These are phyloP conservation scores for Paratilapia polleni DNA, from an alignment of 2,113 vertebrate species.

Conservation along the genomic window DNA sequence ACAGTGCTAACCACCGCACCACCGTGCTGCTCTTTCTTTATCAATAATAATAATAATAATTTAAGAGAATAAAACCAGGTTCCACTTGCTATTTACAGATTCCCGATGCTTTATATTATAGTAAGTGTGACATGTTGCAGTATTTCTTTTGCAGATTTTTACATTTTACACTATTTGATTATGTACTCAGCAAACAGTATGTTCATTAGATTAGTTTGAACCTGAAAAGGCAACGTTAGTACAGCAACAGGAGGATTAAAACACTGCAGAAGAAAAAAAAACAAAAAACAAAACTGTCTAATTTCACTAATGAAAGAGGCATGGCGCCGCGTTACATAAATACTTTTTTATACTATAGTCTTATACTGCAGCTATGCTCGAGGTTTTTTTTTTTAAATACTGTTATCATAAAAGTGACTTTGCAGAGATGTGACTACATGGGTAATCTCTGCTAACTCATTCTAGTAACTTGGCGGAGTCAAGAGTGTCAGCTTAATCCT, in stretches of 20 bases:
- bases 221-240: constrained; percentile 25
- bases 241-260: constrained; percentile 55
- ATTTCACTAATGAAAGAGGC: constrained; percentile 67
- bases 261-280: constrained; percentile 24
- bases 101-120: not conserved
- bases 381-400: not conserved
- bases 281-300: constrained; percentile 14
- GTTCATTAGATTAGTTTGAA: constrained; percentile 40
- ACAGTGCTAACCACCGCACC: no score
- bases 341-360: not conserved
- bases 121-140: not conserved
- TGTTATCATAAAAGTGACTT: not conserved
- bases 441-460: not conserved
- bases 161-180: not conserved
- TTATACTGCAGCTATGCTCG: not conserved
- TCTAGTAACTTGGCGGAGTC: not conserved
- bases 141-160: not conserved
- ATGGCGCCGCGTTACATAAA: constrained; percentile 18
- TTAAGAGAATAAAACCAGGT: not conserved
- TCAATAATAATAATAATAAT: not conserved
- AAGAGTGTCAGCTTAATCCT: not conserved
- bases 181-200: not conserved
- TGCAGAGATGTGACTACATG: not conserved
- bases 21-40: no score
- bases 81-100: not conserved